These are phyloP conservation scores for Arrhamphus sclerolepis DNA, from an alignment of 2,797 vertebrate genomes.

Conservation along the genomic window DNA sequence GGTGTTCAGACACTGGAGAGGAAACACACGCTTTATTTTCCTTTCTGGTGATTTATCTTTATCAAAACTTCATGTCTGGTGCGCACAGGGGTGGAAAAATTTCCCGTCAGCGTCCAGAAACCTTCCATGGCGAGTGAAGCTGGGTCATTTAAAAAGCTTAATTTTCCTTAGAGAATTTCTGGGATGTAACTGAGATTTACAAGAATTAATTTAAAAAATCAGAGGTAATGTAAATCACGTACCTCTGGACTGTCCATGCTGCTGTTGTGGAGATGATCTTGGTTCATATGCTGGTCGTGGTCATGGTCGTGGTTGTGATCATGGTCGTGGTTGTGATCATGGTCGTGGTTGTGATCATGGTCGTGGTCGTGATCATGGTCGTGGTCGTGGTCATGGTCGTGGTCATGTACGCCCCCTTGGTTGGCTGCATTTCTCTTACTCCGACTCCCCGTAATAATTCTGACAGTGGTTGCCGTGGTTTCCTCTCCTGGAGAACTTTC, in stretches of 20 bases:
- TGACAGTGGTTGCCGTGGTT: neutral
- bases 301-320: too few relatives aligned
- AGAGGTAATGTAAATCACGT: neutral
- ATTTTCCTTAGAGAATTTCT: neutral
- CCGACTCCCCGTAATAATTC: constrained; percentile 18
- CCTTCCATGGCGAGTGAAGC: too few relatives aligned
- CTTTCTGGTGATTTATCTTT: too few relatives aligned
- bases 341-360: too few relatives aligned
- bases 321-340: neutral
- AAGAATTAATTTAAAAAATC: neutral
- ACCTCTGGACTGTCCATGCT: constrained; percentile 59
- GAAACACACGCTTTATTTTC: too few relatives aligned
- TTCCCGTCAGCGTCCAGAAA: too few relatives aligned
- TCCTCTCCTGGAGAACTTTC: neutral
- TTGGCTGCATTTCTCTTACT: neutral
- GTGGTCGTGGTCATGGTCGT: constrained; percentile 10
- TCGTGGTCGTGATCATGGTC: too few relatives aligned
- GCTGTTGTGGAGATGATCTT: constrained; percentile 8
- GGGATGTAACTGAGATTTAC: neutral
- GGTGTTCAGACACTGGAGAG: constrained; percentile 87
- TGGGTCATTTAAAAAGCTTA: too few relatives aligned
- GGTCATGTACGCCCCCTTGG: neutral
- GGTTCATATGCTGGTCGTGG: neutral
- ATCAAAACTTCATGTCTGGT: too few relatives aligned
- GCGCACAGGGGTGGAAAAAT: too few relatives aligned